Conservation (phyloP, 2,888 invertebrate genomes). For the Lamellibrachia columna region DNA sequence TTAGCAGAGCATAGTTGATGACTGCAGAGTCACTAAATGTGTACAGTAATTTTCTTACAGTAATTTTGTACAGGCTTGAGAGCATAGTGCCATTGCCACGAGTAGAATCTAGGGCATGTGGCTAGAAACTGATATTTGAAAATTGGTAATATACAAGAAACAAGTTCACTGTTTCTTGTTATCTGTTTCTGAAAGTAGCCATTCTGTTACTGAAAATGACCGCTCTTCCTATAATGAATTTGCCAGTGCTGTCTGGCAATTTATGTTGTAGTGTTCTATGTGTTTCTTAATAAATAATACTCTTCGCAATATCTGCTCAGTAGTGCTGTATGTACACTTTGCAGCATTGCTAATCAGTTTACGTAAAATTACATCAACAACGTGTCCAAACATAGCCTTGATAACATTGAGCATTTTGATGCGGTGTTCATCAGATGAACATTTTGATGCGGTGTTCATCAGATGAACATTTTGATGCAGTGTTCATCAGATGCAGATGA, state of each 20-base stretch:
- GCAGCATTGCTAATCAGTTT: not conserved
- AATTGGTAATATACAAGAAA: not conserved
- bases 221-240: not conserved
- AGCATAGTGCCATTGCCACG: not conserved
- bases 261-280: conserved; percentile 1
- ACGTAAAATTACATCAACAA: not conserved
- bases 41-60: conserved; percentile 10
- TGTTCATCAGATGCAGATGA: not conserved
- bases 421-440: not conserved
- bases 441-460: not conserved
- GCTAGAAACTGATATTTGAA: not conserved
- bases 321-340: not conserved
- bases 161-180: not conserved
- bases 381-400: not conserved
- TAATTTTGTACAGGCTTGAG: not conserved
- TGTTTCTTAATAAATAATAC: not conserved
- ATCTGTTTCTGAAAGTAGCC: not conserved
- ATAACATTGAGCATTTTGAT: not conserved
- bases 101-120: not conserved
- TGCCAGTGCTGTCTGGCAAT: not conserved
- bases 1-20: not conserved
- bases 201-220: not conserved
- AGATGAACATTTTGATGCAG: not conserved
- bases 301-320: not conserved
- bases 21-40: not conserved